Percentiles rank a stretch among this genome's conserved stretches.
phyloP scores from a whole-genome alignment of 2,797 vertebrate species.

The Trematomus bernacchii region DNA sequence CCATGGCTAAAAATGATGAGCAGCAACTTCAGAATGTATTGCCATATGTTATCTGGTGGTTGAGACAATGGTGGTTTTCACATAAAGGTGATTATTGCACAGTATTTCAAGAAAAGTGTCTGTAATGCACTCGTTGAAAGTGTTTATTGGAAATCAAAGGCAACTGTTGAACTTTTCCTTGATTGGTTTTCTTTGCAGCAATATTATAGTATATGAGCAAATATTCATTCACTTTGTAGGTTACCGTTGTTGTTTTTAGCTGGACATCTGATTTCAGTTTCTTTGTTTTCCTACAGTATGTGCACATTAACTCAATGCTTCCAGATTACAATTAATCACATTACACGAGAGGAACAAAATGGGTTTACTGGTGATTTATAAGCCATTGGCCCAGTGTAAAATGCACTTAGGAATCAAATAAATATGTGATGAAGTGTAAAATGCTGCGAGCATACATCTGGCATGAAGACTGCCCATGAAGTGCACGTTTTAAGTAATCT shows the following conservation, averaged over 20 bases:
- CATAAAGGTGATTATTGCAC: no score
- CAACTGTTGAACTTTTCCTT: not conserved
- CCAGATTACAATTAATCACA: not conserved
- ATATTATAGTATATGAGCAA: not conserved
- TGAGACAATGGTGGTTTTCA: no score
- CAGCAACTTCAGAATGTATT: no score
- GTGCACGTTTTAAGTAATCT: not conserved
- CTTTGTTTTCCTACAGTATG: not conserved
- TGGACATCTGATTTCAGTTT: not conserved
- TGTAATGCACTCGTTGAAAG: no score
- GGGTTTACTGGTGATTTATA: not conserved
- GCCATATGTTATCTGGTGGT: no score
- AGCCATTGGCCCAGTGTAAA: not conserved
- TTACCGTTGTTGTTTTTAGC: no score
- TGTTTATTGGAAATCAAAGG: not conserved
- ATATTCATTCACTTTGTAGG: not conserved
- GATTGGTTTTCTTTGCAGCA: not conserved
- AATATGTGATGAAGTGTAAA: constrained; percentile 22
- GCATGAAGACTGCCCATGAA: not conserved
- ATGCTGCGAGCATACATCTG: constrained; percentile 6
- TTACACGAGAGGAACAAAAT: not conserved
- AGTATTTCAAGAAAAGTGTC: no score
- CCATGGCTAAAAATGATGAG: no score
- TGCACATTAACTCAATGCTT: not conserved
- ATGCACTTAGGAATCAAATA: constrained; percentile 8